Evolutionary conservation across 2,797 vertebrate species (phyloP).

Genomic region (Pseudomugil tenellus): DNA sequence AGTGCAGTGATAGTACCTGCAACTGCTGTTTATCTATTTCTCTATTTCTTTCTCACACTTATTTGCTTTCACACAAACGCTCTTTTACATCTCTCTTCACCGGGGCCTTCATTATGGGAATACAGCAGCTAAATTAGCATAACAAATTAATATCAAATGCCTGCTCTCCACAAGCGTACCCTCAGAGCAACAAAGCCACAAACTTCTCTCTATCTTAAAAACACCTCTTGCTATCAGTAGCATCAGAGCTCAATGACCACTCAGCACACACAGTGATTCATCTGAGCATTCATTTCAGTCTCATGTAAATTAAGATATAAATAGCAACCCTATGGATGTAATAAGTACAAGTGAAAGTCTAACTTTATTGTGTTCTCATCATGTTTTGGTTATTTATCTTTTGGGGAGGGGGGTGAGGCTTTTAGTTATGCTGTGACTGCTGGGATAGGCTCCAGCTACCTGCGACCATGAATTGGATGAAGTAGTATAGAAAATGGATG

Average conservation of each 20-base stretch:
- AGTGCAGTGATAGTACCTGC: background rate
- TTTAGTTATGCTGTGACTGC: too few relatives aligned
- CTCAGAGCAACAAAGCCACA: slow-evolving; percentile 17
- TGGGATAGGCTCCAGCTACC: too few relatives aligned
- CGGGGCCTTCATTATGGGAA: slow-evolving; percentile 14
- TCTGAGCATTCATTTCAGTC: background rate
- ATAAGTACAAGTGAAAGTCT: background rate
- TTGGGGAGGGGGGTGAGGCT: background rate
- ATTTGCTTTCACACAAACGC: background rate
- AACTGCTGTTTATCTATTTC: background rate
- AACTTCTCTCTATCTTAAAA: slow-evolving; percentile 27
- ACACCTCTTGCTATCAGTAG: slow-evolving; percentile 27
- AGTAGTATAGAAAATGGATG: too few relatives aligned
- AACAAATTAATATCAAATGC: slow-evolving; percentile 39
- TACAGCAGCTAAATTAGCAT: slow-evolving; percentile 34
- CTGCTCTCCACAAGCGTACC: slow-evolving; percentile 1
- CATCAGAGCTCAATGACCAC: background rate
- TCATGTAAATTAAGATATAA: background rate
- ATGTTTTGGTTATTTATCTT: background rate
- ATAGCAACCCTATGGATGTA: background rate
- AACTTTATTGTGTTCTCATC: background rate
- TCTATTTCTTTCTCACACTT: background rate
- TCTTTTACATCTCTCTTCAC: background rate
- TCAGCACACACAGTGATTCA: slow-evolving; percentile 1
- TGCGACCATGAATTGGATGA: too few relatives aligned